Conservation (phyloP, 1,140 invertebrate species). For the Plodia interpunctella region DNA sequence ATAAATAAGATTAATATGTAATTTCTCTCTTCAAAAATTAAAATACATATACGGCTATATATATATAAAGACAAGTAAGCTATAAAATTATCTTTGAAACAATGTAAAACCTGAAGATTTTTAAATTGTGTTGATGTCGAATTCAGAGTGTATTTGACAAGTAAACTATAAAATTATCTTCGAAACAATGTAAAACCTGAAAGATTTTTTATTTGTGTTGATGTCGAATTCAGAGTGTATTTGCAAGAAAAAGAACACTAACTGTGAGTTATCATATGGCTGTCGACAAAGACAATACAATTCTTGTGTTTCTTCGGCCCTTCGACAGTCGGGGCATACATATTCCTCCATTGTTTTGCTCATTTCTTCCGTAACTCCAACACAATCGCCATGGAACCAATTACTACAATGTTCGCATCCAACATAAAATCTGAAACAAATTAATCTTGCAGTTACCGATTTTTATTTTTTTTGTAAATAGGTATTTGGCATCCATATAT, state of each 20-base stretch:
- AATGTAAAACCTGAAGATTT: too few species aligned
- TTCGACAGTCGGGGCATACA: slow-evolving; percentile 91
- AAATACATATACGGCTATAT: too few species aligned
- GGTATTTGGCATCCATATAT: too few species aligned
- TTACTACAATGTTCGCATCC: slow-evolving; percentile 98
- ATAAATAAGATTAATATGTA: slow-evolving; percentile 12
- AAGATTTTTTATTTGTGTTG: too few species aligned
- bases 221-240: neutral
- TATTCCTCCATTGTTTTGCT: slow-evolving; percentile 94
- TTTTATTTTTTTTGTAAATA: too few species aligned
- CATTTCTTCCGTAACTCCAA: slow-evolving; percentile 95
- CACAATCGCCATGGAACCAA: slow-evolving; percentile 99
- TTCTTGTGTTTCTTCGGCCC: slow-evolving; percentile 91
- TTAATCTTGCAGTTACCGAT: neutral
- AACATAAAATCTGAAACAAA: slow-evolving; percentile 91
- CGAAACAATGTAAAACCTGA: too few species aligned
- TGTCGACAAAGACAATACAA: slow-evolving; percentile 97
- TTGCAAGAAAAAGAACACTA: slow-evolving; percentile 61
- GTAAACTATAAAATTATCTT: too few species aligned
- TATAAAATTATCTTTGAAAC: too few species aligned
- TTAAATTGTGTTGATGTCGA: too few species aligned
- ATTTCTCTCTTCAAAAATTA: neutral
- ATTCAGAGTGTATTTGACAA: too few species aligned
- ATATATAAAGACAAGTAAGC: too few species aligned
- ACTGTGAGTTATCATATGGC: slow-evolving; percentile 98